Evolutionary conservation across 1,140 invertebrate genomes (phyloP).

Genomic region (Nasonia longicornis): DNA sequence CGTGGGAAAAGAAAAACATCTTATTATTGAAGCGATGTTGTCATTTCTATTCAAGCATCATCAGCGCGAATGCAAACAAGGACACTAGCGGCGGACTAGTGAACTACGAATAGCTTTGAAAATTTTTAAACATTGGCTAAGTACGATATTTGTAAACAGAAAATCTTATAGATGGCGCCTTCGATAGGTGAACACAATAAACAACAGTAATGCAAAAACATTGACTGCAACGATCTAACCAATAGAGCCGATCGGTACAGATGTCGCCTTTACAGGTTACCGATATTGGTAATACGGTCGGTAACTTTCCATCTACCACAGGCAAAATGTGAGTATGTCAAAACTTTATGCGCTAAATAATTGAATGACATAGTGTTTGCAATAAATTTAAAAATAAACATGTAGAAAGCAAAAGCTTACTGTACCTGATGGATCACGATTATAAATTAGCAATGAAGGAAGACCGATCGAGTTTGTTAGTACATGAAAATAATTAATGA

Average conservation of each 20-base stretch:
- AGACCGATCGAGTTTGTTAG: not conserved
- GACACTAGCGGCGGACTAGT: not conserved
- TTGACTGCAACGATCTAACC: conserved; percentile 24
- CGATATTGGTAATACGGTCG: conserved; percentile 30
- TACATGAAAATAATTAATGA: not conserved
- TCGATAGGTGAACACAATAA: not conserved
- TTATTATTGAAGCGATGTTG: not conserved
- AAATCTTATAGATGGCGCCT: not conserved
- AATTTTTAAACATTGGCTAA: not conserved
- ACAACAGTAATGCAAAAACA: not conserved
- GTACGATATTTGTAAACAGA: not conserved
- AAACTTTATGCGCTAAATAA: not conserved
- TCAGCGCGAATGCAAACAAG: not conserved
- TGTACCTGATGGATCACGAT: not conserved
- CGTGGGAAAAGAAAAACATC: not conserved
- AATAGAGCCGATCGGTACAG: conserved; percentile 14
- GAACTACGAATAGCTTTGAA: not conserved
- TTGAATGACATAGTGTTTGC: not conserved
- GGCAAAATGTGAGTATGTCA: not conserved
- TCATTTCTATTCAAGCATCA: not conserved
- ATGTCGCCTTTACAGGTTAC: conserved; percentile 20
- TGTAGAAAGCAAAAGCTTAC: not conserved
- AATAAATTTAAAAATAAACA: not conserved
- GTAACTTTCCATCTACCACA: conserved; percentile 15
- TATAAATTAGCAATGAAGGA: not conserved